Base-by-base conservation (phyloP, 2,113 vertebrate genomes). In the Gadus chalcogrammus region DNA sequence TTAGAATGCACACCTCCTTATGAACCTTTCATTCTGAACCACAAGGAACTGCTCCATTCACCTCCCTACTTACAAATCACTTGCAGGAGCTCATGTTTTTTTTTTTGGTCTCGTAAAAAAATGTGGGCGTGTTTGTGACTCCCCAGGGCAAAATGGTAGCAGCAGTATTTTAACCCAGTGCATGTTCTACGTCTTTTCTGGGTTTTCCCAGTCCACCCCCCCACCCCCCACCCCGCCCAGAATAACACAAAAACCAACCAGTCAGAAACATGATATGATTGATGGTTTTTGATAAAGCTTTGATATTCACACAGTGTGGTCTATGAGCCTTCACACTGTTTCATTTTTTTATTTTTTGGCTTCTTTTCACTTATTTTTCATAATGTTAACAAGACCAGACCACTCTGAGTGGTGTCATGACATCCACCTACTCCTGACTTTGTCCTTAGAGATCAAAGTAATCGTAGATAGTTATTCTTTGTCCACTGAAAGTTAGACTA, bases 91-190 rank as follows among this genome's bases (percentile, higher is more conserved):
- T 55, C 72, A 71, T 79, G 76, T 80, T 82, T 78, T 20, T 59
- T 61, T 59, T 87, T 88, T 85, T 65, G 79, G 80, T 85, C 83
- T 84, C 85, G 81, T 86, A 85, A 88, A 88, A 55, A 3, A 55
- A 79, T 22, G 68, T 5, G 75, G 87, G 77, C 69, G 75, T 85
- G 82, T 82, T 73, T 73, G 59, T 17, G 67, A 79, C 53, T 81
- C 88, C 86, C 61, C 12, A 9, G 77, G 89, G 73, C 65, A 58
- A 12, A 72, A 77, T 5, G 31, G 76, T 82, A 53, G 71, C 84
- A 52, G 64, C 24, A 79, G 82, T 85, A 84, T 82, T 79, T 81
- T 76, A 85, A 84, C 55, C 69, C 58, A 64, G 64, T 76, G 64
- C 70, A 78, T 53, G n/a, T 83, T 65, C 77, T 76, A 84, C 71